Evolutionary conservation across 2,888 invertebrate species (phyloP).

Genomic region (Cataglyphis albicans): DNA sequence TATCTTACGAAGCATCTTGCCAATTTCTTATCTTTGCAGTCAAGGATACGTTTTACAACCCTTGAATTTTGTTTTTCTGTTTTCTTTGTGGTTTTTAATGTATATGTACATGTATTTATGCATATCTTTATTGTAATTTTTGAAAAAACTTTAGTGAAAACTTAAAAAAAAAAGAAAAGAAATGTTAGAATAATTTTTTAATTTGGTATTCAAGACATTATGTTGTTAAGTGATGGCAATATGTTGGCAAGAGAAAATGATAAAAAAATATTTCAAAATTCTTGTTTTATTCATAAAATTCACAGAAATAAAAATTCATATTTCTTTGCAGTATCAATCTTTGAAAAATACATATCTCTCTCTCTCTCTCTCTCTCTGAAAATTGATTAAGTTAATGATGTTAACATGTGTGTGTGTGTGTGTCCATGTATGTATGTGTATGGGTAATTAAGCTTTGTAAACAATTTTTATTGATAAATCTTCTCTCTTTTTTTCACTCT

Average conservation of each 20-base stretch:
- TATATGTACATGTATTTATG: neutral
- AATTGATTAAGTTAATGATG: conserved; percentile 66
- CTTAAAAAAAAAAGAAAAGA: neutral
- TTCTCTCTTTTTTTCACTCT: conserved; percentile 61
- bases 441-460: conserved; percentile 68
- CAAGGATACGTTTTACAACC: neutral
- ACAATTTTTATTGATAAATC: conserved; percentile 75
- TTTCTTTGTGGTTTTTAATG: neutral
- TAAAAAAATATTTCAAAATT: neutral
- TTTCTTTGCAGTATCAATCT: neutral
- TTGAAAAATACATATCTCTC: too few species aligned
- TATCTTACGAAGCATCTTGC: neutral
- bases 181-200: neutral
- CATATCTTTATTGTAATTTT: neutral
- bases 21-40: neutral
- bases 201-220: neutral
- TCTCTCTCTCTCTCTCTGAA: neutral
- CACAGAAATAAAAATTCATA: neutral
- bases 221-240: neutral
- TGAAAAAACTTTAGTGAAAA: neutral
- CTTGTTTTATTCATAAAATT: neutral
- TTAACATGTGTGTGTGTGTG: conserved; percentile 45
- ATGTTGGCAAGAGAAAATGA: neutral
- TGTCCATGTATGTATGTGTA: too few species aligned
- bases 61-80: neutral